Evolutionary conservation across 2,888 invertebrate species (phyloP), one percentile per base, ranked within the genome.

Genomic region (Quadroppia sp.): DNA sequence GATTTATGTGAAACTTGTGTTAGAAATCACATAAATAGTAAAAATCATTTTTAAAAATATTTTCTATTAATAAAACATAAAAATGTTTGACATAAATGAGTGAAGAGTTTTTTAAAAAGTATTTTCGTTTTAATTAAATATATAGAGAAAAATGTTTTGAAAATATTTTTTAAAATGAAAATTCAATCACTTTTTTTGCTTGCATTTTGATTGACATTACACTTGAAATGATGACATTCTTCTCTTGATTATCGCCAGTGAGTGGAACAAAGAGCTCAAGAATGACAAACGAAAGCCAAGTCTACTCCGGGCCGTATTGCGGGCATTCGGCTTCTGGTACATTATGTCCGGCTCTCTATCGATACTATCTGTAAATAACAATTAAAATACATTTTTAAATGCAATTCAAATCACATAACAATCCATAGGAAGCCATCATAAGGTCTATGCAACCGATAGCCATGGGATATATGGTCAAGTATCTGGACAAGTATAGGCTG

Each of bases 231-330:
- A n/a, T n/a, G n/a, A n/a, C n/a, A n/a, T n/a, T n/a, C n/a, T n/a
- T n/a, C 30, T 59, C 15, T 28, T 59, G 59, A 61, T 64, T n/a
- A n/a, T n/a, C n/a, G n/a, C n/a, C 40, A 73, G 75, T 15, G 77
- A 78, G 77, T 78, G 77, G 77, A 76, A 78, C 9, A 78, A 77
- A 70, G 78, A 78, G 69, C 23, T 78, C 1, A 71, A 64, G 30
- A 78, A 53, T 53, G 32, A 23, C 3, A 40, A 69, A 75, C 23
- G 23, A 45, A 59, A 56, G 30, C 72, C 75, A 17, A 75, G 72
- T 70, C 53, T 75, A 28, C 40, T 74, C 17, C 20, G 64, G 30
- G 74, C 75, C 32, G 40, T 75, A 9, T 15, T 50, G 15, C 70
- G 75, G 6, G 74, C 75, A 9, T 75, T 74, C 30, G 74, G 74